These are phyloP conservation scores for Pogonophryne albipinna DNA, from an alignment of 2,797 vertebrate species.

Conservation along the genomic window DNA sequence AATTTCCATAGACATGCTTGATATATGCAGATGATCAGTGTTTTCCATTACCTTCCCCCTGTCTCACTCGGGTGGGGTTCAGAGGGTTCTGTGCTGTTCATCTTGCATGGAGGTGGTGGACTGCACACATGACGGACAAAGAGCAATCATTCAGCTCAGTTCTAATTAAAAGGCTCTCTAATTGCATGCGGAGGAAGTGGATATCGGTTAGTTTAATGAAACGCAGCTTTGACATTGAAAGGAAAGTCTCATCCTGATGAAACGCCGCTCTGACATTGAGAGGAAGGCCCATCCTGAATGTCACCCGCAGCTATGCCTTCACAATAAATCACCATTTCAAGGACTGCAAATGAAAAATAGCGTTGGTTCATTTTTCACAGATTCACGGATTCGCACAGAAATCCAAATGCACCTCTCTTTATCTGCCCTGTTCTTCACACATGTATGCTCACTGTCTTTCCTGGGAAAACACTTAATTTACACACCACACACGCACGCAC, in stretches of 20 bases:
- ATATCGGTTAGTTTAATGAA: constrained; percentile 62
- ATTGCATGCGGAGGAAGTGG: constrained; percentile 61
- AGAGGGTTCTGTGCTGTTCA: constrained; percentile 6
- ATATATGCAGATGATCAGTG: background rate
- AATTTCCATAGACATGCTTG: background rate
- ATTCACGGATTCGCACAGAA: background rate
- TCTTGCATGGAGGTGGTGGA: constrained; percentile 3
- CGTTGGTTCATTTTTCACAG: constrained; percentile 21
- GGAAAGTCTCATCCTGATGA: constrained; percentile 58
- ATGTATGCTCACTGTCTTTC: constrained; percentile 8
- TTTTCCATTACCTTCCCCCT: background rate
- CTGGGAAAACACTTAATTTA: background rate
- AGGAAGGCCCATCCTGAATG: constrained; percentile 58
- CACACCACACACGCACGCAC: constrained; percentile 3
- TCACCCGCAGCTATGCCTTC: constrained; percentile 45
- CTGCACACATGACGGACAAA: constrained; percentile 54
- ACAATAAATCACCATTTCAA: constrained; percentile 65
- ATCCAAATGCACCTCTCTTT: background rate
- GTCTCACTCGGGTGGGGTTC: background rate
- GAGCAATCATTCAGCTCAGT: constrained; percentile 54
- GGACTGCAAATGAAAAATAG: constrained; percentile 41
- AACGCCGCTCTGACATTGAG: constrained; percentile 59
- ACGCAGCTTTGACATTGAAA: constrained; percentile 62
- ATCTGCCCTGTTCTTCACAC: background rate
- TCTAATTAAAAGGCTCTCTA: constrained; percentile 74